Base-by-base conservation (phyloP, 2,888 invertebrate genomes). In the Parelbella ahira region DNA sequence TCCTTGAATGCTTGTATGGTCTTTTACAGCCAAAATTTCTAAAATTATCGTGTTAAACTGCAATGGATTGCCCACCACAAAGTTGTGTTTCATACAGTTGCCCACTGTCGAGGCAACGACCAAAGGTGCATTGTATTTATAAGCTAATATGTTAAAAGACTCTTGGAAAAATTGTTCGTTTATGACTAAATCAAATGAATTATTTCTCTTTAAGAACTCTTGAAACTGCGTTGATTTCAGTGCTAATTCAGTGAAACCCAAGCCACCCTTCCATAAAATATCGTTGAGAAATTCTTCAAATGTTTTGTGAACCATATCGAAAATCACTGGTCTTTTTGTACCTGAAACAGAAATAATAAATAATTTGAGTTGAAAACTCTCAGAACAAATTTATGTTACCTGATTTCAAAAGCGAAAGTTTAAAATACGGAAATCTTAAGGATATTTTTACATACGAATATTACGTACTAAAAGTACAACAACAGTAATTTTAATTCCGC, bases 1-100 rank as follows among this genome's bases (percentile, higher is more conserved):
- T n/a, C 62, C 79, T 50, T 63, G 58, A 47, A 92, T 90, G 18
- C 68, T 87, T 68, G 89, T 88, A 18, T 89, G 89, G 2, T 87
- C 74, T 12, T 70, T 54, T 4, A 80, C 33, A 3, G 60, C 56
- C n/a, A 79, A 48, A 44, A 76, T 72, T 43, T 83, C 82, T 0
- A 68, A 57, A 4, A 68, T 9, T 1, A 75, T 60, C 1, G 78
- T 80, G 1, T 79, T 65, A 4, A 79, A 19, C 48, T 82, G 82
- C 4, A 81, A 51, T 1, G 84, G 83, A 48, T 84, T 83, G 24
- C 78, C 65, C 1, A 57, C 54, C 2, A 66, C 53, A 21, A 81
- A 62, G 41, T 82, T 83, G 27, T 79, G 76, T 39, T 69, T 68
- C 75, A 81, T 80, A 33, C 78, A 80, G 41, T 77, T 82, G 1